These are phyloP conservation scores for Bactericera cockerelli DNA, from an alignment of 1,140 invertebrate genomes.

Conservation along the genomic window DNA sequence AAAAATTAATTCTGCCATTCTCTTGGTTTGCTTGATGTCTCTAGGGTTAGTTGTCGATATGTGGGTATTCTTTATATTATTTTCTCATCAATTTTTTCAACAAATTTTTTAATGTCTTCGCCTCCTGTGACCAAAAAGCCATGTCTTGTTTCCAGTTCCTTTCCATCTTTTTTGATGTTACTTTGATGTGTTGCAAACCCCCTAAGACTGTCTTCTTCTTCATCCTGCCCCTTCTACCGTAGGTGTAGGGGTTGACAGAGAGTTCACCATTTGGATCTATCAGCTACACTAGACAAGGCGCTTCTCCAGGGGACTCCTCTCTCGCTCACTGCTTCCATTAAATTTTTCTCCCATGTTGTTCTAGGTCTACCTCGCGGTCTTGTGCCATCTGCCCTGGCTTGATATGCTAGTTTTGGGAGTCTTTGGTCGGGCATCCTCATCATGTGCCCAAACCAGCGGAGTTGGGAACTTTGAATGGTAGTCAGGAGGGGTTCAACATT, in stretches of 20 bases:
- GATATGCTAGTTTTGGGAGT: background rate
- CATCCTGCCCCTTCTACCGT: background rate
- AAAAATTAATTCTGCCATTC: too few species aligned
- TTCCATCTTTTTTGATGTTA: too few species aligned
- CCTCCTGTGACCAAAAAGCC: too few species aligned
- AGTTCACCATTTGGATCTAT: background rate
- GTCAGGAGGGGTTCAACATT: background rate
- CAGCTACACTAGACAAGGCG: background rate
- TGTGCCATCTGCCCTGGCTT: background rate
- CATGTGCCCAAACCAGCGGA: conserved; percentile 6
- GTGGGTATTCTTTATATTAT: too few species aligned
- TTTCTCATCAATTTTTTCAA: too few species aligned
- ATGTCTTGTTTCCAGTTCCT: background rate
- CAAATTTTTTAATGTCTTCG: too few species aligned
- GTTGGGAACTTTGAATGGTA: background rate
- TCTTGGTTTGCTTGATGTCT: too few species aligned
- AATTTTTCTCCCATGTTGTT: background rate
- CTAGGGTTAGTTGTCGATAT: too few species aligned
- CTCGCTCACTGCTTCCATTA: background rate
- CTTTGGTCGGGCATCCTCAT: background rate
- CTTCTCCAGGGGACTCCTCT: background rate
- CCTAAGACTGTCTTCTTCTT: background rate
- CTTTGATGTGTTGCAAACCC: too few species aligned
- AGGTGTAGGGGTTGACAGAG: background rate
- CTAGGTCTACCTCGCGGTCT: background rate